These are phyloP conservation scores for Pantherophis alleghaniensis DNA, from an alignment of 2,797 vertebrate genomes.

Conservation along the genomic window DNA sequence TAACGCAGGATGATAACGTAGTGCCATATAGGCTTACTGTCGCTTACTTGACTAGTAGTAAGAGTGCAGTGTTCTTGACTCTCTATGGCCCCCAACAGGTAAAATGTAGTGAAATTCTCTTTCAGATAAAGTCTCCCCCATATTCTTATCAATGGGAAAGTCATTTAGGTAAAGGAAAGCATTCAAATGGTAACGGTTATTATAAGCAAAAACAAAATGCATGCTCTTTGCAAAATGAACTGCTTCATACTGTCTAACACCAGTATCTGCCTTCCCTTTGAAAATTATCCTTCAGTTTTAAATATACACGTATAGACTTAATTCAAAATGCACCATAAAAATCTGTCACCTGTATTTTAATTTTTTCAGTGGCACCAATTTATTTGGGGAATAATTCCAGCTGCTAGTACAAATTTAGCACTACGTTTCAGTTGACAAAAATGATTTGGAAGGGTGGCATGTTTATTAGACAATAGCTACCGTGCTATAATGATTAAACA, in stretches of 20 bases:
- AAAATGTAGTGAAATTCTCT: constrained; percentile 52
- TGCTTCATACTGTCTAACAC: constrained; percentile 33
- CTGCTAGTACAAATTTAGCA: background rate
- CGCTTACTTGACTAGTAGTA: constrained; percentile 63
- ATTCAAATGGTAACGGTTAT: constrained; percentile 41
- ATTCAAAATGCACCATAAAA: background rate
- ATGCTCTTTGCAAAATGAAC: constrained; percentile 50
- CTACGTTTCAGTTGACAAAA: constrained; percentile 34
- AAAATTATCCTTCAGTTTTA: constrained; percentile 29
- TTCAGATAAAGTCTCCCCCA: constrained; percentile 17
- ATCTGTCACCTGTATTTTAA: background rate
- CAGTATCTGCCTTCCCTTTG: constrained; percentile 19
- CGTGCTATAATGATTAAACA: constrained; percentile 16
- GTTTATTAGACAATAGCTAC: constrained; percentile 36
- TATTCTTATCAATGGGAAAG: background rate
- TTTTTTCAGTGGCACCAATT: constrained; percentile 5
- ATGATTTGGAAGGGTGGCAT: background rate
- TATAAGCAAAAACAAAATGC: constrained; percentile 48
- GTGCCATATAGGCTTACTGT: constrained; percentile 60
- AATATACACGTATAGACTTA: constrained; percentile 1
- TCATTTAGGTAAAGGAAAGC: constrained; percentile 36
- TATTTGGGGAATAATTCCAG: background rate
- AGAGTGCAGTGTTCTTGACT: constrained; percentile 45
- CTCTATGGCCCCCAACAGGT: constrained; percentile 72
- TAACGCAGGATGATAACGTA: constrained; percentile 67